These are phyloP conservation scores for Vandiemenella viatica DNA, from an alignment of 2,888 invertebrate genomes.

Conservation along the genomic window DNA sequence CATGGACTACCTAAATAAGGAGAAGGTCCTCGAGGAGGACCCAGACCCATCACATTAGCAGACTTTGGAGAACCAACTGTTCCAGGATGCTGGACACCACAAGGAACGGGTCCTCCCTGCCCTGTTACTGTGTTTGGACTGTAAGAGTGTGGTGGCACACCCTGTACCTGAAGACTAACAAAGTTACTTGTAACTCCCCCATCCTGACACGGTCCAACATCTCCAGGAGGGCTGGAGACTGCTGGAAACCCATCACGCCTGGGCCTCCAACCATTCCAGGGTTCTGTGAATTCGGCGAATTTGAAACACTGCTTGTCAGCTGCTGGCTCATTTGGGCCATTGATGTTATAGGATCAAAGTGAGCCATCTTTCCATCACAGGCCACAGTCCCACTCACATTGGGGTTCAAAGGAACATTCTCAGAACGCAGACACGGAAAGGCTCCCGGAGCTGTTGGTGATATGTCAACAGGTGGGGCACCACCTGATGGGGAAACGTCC, in stretches of 20 bases:
- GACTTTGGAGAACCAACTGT: slow-evolving; percentile 21
- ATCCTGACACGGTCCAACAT: slow-evolving; percentile 30
- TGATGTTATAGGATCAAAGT: slow-evolving; percentile 86
- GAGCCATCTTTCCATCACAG: slow-evolving; percentile 33
- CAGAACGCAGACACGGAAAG: slow-evolving; percentile 11
- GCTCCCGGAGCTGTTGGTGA: slow-evolving; percentile 26
- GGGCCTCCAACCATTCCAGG: slow-evolving; percentile 11
- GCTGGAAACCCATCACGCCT: slow-evolving; percentile 32
- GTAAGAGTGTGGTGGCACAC: slow-evolving; percentile 20
- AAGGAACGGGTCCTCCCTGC: slow-evolving; percentile 6
- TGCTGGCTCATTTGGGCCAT: slow-evolving; percentile 91
- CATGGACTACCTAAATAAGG: slow-evolving; percentile 32
- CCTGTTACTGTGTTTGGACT: slow-evolving; percentile 13
- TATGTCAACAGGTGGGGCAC: slow-evolving; percentile 30
- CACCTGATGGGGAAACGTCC: slow-evolving; percentile 21
- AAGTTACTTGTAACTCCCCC: slow-evolving; percentile 31
- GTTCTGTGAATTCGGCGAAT: slow-evolving; percentile 34
- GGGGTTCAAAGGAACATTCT: slow-evolving; percentile 43
- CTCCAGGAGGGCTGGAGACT: slow-evolving; percentile 30
- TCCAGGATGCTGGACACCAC: slow-evolving; percentile 18
- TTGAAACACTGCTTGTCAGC: slow-evolving; percentile 59
- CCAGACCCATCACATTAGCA: slow-evolving; percentile 17
- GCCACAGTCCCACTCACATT: slow-evolving; percentile 35
- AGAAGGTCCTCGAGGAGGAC: slow-evolving; percentile 33
- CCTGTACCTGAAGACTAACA: slow-evolving; percentile 30